These are phyloP conservation scores for Raja brachyura DNA, from an alignment of 2,113 vertebrate species.

Conservation along the genomic window DNA sequence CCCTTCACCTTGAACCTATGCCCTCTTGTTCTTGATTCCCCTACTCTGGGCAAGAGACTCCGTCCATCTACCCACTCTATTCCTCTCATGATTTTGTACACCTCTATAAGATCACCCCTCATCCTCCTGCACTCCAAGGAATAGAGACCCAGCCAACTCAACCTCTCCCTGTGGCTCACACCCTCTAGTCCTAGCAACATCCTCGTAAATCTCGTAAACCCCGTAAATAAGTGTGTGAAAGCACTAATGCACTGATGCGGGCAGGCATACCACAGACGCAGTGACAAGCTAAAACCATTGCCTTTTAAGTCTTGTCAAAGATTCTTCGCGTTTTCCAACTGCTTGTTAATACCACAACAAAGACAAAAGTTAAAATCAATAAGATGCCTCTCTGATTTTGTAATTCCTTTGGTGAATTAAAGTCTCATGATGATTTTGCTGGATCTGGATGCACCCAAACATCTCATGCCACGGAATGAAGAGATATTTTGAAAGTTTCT, in stretches of 20 bases:
- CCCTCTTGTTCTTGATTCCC: too few relatives aligned
- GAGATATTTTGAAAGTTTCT: neutral
- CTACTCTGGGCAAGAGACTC: too few relatives aligned
- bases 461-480: neutral
- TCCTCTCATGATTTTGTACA: too few relatives aligned
- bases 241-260: neutral
- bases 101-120: too few relatives aligned
- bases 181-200: too few relatives aligned
- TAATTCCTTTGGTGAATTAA: neutral
- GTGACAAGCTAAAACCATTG: neutral
- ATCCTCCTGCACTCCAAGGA: too few relatives aligned
- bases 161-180: too few relatives aligned
- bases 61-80: too few relatives aligned
- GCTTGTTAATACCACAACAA: neutral
- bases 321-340: neutral
- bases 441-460: neutral
- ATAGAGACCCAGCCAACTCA: too few relatives aligned
- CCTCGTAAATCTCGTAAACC: too few relatives aligned
- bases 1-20: too few relatives aligned
- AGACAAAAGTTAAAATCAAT: neutral
- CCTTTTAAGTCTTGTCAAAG: neutral
- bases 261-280: neutral
- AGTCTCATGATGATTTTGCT: neutral
- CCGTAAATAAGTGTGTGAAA: neutral
- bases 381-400: neutral